A percentile compares a stretch with the other conserved stretches of the same genome.
Evolutionary conservation across 1,140 invertebrate species (phyloP).

Genomic region (Hestina assimilis): DNA sequence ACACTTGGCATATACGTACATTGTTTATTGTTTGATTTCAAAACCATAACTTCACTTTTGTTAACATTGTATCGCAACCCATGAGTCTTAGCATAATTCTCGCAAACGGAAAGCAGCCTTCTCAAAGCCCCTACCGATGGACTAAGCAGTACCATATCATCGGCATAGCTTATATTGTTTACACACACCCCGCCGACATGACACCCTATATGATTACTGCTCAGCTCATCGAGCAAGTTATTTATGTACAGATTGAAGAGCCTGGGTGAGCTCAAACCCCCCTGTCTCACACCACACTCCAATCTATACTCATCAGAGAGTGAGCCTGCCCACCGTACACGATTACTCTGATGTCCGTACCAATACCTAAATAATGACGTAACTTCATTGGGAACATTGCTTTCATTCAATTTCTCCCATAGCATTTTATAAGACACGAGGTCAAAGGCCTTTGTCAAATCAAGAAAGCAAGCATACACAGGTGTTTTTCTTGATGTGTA

Average conservation of each 20-base stretch:
- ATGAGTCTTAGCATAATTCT: too few relatives aligned
- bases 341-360: neutral
- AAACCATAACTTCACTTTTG: too few relatives aligned
- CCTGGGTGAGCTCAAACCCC: neutral
- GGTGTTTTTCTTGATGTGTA: neutral
- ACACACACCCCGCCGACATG: neutral
- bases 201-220: neutral
- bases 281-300: neutral
- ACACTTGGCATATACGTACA: too few relatives aligned
- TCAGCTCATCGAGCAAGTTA: neutral
- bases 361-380: neutral
- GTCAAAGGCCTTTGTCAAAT: neutral
- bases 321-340: neutral
- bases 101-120: too few relatives aligned
- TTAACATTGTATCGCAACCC: too few relatives aligned
- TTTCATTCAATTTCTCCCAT: neutral
- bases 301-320: neutral
- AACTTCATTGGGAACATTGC: neutral
- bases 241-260: neutral
- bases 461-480: neutral
- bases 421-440: neutral
- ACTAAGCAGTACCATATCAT: neutral
- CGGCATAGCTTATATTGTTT: neutral
- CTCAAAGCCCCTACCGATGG: neutral
- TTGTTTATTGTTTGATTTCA: too few relatives aligned